Evolutionary conservation across 2,888 invertebrate species (phyloP).

Genomic region (Patella depressa): DNA sequence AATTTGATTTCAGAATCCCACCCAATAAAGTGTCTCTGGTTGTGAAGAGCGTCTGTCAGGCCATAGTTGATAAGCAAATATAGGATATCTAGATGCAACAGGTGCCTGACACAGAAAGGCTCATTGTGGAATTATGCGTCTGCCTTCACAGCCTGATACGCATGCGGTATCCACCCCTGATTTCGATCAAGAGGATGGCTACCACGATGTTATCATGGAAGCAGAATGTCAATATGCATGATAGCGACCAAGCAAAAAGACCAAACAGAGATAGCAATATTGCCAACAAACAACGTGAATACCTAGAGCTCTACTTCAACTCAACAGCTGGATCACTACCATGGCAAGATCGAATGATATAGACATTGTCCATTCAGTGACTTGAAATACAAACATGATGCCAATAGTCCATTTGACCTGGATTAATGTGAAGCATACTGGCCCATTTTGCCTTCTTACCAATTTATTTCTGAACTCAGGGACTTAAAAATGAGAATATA

Average conservation of each 20-base stretch:
- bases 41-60: too few species aligned
- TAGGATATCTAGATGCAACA: conserved; percentile 37
- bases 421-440: background rate
- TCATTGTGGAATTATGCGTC: conserved; percentile 31
- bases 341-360: conserved; percentile 32
- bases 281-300: conserved; percentile 33
- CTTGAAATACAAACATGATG: conserved; percentile 7
- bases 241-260: conserved; percentile 21
- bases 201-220: conserved; percentile 42
- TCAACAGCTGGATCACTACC: conserved; percentile 27
- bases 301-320: conserved; percentile 26
- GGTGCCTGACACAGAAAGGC: conserved; percentile 24
- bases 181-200: conserved; percentile 40
- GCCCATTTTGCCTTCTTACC: background rate
- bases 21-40: too few species aligned
- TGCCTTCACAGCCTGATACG: conserved; percentile 40
- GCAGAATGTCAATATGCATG: conserved; percentile 30
- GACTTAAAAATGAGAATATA: background rate
- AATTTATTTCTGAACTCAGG: background rate
- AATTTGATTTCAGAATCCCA: too few species aligned
- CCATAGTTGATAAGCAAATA: conserved; percentile 34
- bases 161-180: conserved; percentile 33
- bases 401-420: background rate
- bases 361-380: background rate
- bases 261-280: conserved; percentile 26